Conservation (phyloP, 1,140 invertebrate species). For the Magallana ariakensis region DNA sequence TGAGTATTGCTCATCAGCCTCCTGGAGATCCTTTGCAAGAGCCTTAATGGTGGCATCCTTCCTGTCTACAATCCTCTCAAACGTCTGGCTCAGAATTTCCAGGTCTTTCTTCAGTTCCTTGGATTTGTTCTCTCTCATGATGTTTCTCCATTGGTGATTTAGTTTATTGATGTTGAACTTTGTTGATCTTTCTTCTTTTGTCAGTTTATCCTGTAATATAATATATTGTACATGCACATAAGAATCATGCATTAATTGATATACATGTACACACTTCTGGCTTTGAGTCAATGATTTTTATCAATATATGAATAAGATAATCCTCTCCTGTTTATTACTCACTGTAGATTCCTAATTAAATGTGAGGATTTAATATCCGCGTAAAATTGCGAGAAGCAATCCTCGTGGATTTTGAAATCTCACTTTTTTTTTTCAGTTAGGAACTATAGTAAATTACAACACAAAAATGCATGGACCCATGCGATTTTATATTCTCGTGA, state of each 20-base stretch:
- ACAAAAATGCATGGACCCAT: too few relatives aligned
- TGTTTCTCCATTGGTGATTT: conserved; percentile 80
- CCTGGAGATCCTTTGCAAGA: conserved; percentile 77
- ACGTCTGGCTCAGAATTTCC: conserved; percentile 82
- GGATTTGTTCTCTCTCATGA: conserved; percentile 79
- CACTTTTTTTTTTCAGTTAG: too few relatives aligned
- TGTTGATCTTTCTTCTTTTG: conserved; percentile 79
- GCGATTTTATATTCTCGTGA: too few relatives aligned
- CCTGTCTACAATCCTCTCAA: conserved; percentile 80
- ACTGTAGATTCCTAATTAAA: too few relatives aligned
- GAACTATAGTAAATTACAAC: too few relatives aligned
- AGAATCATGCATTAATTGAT: background rate
- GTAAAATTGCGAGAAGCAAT: too few relatives aligned
- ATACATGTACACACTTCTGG: background rate
- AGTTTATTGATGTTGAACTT: conserved; percentile 78
- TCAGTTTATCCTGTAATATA: conserved; percentile 76
- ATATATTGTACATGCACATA: background rate
- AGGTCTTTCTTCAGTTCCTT: conserved; percentile 95
- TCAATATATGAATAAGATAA: too few relatives aligned
- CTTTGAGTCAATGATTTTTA: too few relatives aligned
- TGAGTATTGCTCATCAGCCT: conserved; percentile 80
- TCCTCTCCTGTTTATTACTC: too few relatives aligned
- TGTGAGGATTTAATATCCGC: too few relatives aligned
- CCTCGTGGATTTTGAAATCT: too few relatives aligned
- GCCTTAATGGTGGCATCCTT: conserved; percentile 80